Base-by-base conservation (phyloP, 2,113 vertebrate genomes). In the Nothobranchius kuhntae region DNA sequence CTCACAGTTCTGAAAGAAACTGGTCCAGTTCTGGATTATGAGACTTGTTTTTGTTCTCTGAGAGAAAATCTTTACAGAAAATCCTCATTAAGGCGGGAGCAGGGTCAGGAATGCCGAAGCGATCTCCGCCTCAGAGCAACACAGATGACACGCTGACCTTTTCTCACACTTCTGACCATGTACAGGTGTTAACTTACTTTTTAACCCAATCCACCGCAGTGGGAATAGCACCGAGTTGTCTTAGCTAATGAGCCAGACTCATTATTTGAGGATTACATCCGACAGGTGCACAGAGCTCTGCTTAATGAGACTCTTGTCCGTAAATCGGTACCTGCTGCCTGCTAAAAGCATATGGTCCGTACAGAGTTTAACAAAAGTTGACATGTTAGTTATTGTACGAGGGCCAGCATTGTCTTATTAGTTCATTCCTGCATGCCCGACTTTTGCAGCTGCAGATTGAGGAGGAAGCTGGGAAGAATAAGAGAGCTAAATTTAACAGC, bases 261-360 rank as follows among this genome's bases (percentile, higher is more conserved):
- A 82, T 90, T 85, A 86, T 78, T 76, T 67, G 42, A 64, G 89
- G 89, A 87, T 89, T 87, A 89, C 61, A 68, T 66, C 58, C 1
- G 71, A 87, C 89, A 89, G 89, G 81, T 90, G 89, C 76, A 52
- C 61, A 73, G 58, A 84, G 65, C 68, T 58, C 53, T 14, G 56
- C 73, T 82, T 78, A 73, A 79, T 48, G 70, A 66, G 54, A 66
- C 53, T 50, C 53, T 53, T 64, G 54, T 72, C 70, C 61, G 35
- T 58, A 78, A 71, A 67, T 75, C 46, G 59, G 57, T 2, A 9
- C 38, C 68, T 40, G 47, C 68, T 65, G 57, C 24, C 48, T 13
- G 30, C 15, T 71, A 66, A 67, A 57, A 24, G 30, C 68, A 68
- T 46, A 67, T 48, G 47, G 65, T 66, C 60, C 47, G 40, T 7